Conservation (phyloP, 2,888 invertebrate species). For the Danaus chrysippus region DNA sequence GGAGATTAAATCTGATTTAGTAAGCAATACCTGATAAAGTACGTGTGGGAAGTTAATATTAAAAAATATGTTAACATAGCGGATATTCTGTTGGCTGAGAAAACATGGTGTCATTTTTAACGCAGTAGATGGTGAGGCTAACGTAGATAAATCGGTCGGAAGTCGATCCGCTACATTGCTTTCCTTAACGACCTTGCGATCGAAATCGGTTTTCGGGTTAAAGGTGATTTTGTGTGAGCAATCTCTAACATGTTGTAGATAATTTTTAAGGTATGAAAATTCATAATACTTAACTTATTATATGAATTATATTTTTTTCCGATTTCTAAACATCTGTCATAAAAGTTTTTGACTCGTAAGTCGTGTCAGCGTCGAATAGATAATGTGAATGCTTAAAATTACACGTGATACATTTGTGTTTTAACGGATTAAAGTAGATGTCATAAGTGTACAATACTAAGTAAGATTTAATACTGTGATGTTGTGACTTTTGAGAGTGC, state of each 20-base stretch:
- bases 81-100: constrained; percentile 63
- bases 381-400: background rate
- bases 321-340: no score
- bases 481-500: no score
- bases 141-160: constrained; percentile 68
- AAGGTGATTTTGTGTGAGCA: constrained; percentile 56
- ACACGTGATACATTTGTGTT: background rate
- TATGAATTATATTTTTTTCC: no score
- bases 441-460: background rate
- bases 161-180: constrained; percentile 68
- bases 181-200: constrained; percentile 70
- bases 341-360: no score
- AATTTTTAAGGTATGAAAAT: constrained; percentile 17
- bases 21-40: constrained; percentile 21
- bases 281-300: no score
- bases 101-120: constrained; percentile 73
- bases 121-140: constrained; percentile 57
- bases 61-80: constrained; percentile 70
- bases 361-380: no score
- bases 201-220: constrained; percentile 69
- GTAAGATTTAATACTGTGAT: no score
- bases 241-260: constrained; percentile 24
- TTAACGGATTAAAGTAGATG: background rate
- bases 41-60: constrained; percentile 58
- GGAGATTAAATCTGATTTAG: background rate